These are phyloP conservation scores for Olivierus martensii DNA, from an alignment of 1,140 invertebrate genomes.

Conservation along the genomic window DNA sequence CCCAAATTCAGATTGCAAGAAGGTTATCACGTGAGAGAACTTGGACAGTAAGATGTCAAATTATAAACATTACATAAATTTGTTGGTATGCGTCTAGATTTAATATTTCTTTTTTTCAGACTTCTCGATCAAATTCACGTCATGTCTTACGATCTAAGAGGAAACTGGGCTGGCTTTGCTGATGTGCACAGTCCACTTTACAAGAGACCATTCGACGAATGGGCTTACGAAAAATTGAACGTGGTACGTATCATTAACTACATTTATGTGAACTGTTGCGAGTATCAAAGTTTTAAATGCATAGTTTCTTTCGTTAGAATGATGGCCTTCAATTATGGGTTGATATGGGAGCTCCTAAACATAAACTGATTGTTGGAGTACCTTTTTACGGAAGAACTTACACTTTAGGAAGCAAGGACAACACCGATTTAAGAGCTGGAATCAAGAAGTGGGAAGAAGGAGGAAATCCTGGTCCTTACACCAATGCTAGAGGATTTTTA, in stretches of 20 bases:
- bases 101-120: conserved; percentile 14
- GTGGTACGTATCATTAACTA: conserved; percentile 49
- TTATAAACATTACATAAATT: too few species aligned
- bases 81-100: too few species aligned
- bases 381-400: conserved; percentile 74
- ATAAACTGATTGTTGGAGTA: conserved; percentile 75
- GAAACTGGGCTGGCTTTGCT: conserved; percentile 81
- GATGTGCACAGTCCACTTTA: conserved; percentile 74
- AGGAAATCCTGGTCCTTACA: conserved; percentile 53
- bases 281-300: too few species aligned
- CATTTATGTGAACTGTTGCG: too few species aligned
- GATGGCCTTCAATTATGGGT: conserved; percentile 73
- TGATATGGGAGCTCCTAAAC: conserved; percentile 64
- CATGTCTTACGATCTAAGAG: conserved; percentile 81
- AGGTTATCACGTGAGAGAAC: conserved; percentile 62
- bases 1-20: conserved; percentile 8
- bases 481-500: conserved; percentile 27
- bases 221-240: conserved; percentile 72
- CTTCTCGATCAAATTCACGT: conserved; percentile 64
- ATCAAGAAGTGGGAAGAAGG: conserved; percentile 64
- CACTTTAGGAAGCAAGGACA: conserved; percentile 61
- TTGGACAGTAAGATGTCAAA: conserved; percentile 41
- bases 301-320: conserved; percentile 44
- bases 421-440: conserved; percentile 57
- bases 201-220: conserved; percentile 61